A percentile compares a stretch with the other conserved stretches of the same genome.
These are phyloP conservation scores for Pilophorus perplexus DNA, from an alignment of 2,888 invertebrate genomes.

Conservation along the genomic window DNA sequence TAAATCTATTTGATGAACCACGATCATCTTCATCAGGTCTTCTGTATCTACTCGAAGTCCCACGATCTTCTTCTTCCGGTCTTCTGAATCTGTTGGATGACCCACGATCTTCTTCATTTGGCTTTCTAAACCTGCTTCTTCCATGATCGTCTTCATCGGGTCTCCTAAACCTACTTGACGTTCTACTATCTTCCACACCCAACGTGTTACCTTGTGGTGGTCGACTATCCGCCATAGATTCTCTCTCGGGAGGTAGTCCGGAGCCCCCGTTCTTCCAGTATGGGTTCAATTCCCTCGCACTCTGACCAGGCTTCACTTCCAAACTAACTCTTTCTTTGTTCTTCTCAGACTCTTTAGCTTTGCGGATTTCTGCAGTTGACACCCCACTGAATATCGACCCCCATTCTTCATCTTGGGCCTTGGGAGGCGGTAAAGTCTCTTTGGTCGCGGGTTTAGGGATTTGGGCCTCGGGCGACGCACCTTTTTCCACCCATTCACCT, in stretches of 20 bases:
- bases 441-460: background rate
- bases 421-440: background rate
- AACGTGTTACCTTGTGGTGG: constrained; percentile 14
- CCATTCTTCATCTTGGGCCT: constrained; percentile 5
- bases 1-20: too few species aligned
- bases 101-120: background rate
- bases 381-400: background rate
- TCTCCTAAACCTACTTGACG: constrained; percentile 49
- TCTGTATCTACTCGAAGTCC: too few species aligned
- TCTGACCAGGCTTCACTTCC: constrained; percentile 56
- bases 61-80: background rate
- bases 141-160: constrained; percentile 45
- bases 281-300: constrained; percentile 79
- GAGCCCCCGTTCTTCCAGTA: constrained; percentile 88
- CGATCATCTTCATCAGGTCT: background rate
- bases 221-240: too few species aligned
- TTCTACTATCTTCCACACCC: constrained; percentile 36
- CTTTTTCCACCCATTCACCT: constrained; percentile 28
- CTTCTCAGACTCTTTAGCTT: constrained; percentile 13
- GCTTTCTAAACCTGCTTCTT: background rate
- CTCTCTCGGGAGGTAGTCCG: constrained; percentile 69
- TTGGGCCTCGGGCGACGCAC: background rate
- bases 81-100: background rate
- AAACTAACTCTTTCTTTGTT: background rate
- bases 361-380: constrained; percentile 20